Base-by-base conservation (phyloP, 2,113 vertebrate genomes). In the Ictalurus punctatus region DNA sequence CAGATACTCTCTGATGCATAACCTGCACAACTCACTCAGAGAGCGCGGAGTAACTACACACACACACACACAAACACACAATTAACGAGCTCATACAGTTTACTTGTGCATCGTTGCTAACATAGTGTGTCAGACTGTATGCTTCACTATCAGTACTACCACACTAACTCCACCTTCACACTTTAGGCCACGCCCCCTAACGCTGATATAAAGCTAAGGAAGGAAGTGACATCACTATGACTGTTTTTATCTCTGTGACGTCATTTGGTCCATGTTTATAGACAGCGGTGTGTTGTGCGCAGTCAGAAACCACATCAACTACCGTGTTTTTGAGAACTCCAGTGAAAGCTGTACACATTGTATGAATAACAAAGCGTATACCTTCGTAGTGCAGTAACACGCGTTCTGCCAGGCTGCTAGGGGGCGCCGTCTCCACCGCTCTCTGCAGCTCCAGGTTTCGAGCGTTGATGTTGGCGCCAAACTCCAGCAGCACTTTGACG, bases 381-480 rank as follows among this genome's bases (percentile, higher is more conserved):
- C 97, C 96, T 95, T 98, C 97, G 0, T 96, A 95, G 19, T 96
- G 93, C 88, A 97, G 95, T 76, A 98, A 90, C 86, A 95, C 17
- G 52, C 92, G 93, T 91, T 98, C 97, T 92, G 97, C 96, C 87
- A 90, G 86, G 85, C 96, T 95, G 90, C 95, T 96, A 19, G 96
- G 94, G 34, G 94, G 91, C 63, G 96, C 96, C 54, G 96, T 92
- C 86, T 98, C 97, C 25, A 97, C 91, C 16, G 97, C 96, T 86
- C 95, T 93, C 91, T 97, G 94, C 67, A 95, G 94, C 71, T 98
- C 97, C 86, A 94, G 93, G 85, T 98, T 97, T 91, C 95, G 97
- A 88, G 96, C 95, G 87, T 95, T 97, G 91, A 96, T 95, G 83
- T 97, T 96, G n/a, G 97, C 97, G 67, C 97, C 97, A 91, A 97